Evolutionary conservation across 2,113 vertebrate genomes (phyloP), one percentile per base, ranked within the genome.

Genomic region (Toxotes chatareus): DNA sequence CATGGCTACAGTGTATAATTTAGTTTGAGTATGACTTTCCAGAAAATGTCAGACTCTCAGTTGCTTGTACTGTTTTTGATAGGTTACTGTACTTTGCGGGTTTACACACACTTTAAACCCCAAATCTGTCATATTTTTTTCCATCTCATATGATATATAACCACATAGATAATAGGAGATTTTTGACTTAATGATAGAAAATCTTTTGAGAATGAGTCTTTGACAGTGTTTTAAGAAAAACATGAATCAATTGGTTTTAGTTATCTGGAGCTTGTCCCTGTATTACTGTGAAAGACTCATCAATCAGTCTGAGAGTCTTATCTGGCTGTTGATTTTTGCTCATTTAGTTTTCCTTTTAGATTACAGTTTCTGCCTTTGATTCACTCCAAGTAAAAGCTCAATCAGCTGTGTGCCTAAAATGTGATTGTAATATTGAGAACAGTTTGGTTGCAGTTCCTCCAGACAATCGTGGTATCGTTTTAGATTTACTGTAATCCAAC

Each of bases 401-500:
- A 5, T 34, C 44, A n/a, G 47, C 59, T 1, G 1, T 27, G 17
- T 36, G n/a, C 40, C 44, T 51, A 4, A 34, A 73, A 83, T 61
- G 34, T 27, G 36, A 84, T 47, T 59, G 13, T 66, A 38, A 55
- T 77, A 53, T 44, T 13, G 5, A 78, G 34, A 42, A 55, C 80
- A 34, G 60, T 40, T 80, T 61, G 46, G 32, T 76, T 57, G n/a
- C 49, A 32, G 60, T 42, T 83, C 55, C 51, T 72, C 73, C 13
- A 53, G 34, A 73, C 64, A 34, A 31, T 77, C 74, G 51, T 38
- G 38, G 34, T 17, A 36, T 70, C 7, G 56, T 83, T 84, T 71
- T 42, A 73, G 79, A 57, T 46, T 83, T 44, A 56, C 51, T 11
- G 40, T 82, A 59, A 71, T 61, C 49, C 47, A 86, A 86, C 79